Evolutionary conservation across 2,797 vertebrate species (phyloP).

Genomic region (Girardinus metallicus): DNA sequence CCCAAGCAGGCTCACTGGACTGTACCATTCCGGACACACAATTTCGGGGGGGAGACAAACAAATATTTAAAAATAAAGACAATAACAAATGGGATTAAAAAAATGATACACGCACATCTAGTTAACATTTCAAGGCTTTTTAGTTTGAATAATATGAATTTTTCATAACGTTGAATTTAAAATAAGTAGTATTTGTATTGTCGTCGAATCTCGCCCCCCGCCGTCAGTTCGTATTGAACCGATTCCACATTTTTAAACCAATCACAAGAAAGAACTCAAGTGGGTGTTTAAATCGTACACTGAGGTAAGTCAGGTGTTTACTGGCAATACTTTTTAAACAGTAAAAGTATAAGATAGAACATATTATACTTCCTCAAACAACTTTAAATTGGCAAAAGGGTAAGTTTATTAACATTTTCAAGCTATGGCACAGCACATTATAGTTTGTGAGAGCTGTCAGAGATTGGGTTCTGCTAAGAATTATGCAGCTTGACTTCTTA

Average conservation of each 20-base stretch:
- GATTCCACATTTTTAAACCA: constrained; percentile 8
- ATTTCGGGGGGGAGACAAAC: not conserved
- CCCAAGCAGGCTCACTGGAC: constrained; percentile 29
- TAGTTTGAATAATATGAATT: accelerated
- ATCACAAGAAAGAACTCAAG: constrained; percentile 18
- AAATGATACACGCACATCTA: not conserved
- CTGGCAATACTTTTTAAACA: not conserved
- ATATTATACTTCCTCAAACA: not conserved
- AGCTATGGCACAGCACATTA: not conserved
- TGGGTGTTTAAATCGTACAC: not conserved
- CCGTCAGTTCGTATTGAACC: not conserved
- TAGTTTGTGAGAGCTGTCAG: not conserved
- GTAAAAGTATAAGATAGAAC: not conserved
- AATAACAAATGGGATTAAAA: accelerated
- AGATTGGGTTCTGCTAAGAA: not conserved
- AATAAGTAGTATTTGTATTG: not conserved
- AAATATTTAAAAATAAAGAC: not conserved
- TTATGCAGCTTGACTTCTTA: not conserved
- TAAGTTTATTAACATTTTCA: not conserved
- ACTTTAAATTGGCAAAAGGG: too few relatives aligned
- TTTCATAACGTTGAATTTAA: not conserved
- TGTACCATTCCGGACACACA: constrained; percentile 32
- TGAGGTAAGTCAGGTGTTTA: constrained; percentile 17
- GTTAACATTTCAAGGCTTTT: not conserved
- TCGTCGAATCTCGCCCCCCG: accelerated